These are phyloP conservation scores for Lacerta viridis DNA, from an alignment of 2,797 vertebrate genomes.

Conservation along the genomic window DNA sequence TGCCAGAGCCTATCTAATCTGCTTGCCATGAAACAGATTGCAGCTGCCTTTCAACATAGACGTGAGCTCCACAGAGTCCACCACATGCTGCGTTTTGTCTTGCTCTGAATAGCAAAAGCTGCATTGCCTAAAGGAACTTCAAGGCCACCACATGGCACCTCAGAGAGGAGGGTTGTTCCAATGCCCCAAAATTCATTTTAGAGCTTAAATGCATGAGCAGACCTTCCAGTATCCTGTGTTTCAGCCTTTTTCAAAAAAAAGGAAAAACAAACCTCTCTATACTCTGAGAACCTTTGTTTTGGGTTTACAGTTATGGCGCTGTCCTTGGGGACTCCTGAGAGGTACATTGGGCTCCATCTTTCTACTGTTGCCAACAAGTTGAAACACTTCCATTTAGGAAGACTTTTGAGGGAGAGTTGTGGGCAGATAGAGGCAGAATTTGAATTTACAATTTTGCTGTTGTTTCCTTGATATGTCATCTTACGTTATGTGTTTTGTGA, in stretches of 20 bases:
- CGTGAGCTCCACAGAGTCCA: not conserved
- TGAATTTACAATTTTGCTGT: not conserved
- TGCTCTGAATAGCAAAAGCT: not conserved
- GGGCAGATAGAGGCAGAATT: not conserved
- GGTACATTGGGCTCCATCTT: not conserved
- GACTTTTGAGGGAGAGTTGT: not conserved
- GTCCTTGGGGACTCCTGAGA: not conserved
- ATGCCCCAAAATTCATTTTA: not conserved
- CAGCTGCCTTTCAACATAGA: slow-evolving; percentile 5
- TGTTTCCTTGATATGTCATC: not conserved
- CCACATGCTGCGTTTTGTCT: slow-evolving; percentile 1
- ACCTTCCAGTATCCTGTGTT: not conserved
- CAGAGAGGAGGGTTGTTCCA: not conserved
- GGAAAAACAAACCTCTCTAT: not conserved
- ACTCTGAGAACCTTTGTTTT: not conserved
- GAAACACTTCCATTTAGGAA: not conserved
- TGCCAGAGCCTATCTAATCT: not conserved
- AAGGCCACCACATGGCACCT: not conserved
- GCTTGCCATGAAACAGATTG: slow-evolving; percentile 18
- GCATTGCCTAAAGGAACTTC: not conserved
- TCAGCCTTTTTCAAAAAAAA: not conserved
- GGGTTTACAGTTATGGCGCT: not conserved
- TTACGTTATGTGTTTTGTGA: not conserved
- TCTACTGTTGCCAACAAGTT: not conserved
- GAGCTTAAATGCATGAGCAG: not conserved